Evolutionary conservation across 1,140 invertebrate species (phyloP).

Genomic region (Euborellia annulipes): DNA sequence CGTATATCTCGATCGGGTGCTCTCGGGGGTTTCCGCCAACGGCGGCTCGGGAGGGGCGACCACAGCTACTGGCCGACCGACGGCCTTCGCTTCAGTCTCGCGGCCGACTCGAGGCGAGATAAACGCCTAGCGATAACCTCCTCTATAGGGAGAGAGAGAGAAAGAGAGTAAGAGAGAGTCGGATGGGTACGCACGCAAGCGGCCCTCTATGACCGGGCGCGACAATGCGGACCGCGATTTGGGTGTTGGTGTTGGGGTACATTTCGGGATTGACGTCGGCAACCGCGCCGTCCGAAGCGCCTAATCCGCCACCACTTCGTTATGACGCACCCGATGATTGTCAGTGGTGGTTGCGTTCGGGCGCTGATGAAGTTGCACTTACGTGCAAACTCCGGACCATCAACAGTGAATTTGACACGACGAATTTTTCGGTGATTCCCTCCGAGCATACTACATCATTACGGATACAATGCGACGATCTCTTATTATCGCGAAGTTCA

Average conservation of each 20-base stretch:
- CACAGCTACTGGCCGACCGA: too few relatives aligned
- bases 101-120: too few relatives aligned
- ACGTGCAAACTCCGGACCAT: constrained; percentile 62
- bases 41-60: too few relatives aligned
- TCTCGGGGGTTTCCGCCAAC: too few relatives aligned
- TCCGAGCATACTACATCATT: constrained; percentile 66
- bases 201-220: too few relatives aligned
- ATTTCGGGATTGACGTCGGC: neutral
- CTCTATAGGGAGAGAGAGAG: too few relatives aligned
- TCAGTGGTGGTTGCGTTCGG: constrained; percentile 40
- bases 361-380: constrained; percentile 49
- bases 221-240: too few relatives aligned
- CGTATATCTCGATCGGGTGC: too few relatives aligned
- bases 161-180: too few relatives aligned
- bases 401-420: constrained; percentile 68
- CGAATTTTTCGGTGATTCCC: constrained; percentile 73
- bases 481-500: constrained; percentile 51
- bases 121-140: too few relatives aligned
- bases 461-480: constrained; percentile 58
- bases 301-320: constrained; percentile 37
- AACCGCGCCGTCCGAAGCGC: constrained; percentile 26
- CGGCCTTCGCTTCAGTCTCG: too few relatives aligned
- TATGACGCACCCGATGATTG: constrained; percentile 75
- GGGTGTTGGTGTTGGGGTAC: neutral
- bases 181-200: too few relatives aligned